A percentile compares a stretch with the other conserved stretches of the same genome.
phyloP scores from a whole-genome alignment of 2,888 invertebrate genomes.

The Idaea straminata region DNA sequence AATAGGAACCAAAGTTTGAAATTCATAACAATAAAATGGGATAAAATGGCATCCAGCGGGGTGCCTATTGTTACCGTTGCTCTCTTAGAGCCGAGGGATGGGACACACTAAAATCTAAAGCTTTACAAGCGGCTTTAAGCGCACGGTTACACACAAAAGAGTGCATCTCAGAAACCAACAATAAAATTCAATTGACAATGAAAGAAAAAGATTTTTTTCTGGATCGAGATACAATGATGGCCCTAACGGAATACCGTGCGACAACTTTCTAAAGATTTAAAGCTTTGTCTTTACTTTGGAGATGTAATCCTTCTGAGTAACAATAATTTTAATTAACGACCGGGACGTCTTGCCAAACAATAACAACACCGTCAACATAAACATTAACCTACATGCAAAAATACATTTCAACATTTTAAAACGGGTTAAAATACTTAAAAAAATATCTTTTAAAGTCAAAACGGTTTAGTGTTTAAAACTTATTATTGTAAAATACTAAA shows the following conservation, averaged over 20 bases:
- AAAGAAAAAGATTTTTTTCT: conserved; percentile 59
- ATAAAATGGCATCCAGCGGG: conserved; percentile 70
- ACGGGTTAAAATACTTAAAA: neutral
- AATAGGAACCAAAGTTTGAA: conserved; percentile 47
- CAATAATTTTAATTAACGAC: neutral
- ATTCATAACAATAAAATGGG: conserved; percentile 63
- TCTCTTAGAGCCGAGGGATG: conserved; percentile 57
- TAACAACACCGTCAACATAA: neutral
- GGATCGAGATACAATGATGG: conserved; percentile 54
- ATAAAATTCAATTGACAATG: conserved; percentile 79
- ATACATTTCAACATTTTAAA: neutral
- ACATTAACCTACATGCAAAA: neutral
- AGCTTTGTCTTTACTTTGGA: conserved; percentile 64
- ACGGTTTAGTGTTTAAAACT: neutral
- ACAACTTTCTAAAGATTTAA: conserved; percentile 69
- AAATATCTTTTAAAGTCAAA: neutral
- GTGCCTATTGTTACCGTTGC: conserved; percentile 66
- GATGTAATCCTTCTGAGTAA: conserved; percentile 49
- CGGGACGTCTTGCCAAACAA: neutral
- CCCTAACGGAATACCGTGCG: conserved; percentile 66
- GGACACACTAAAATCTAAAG: conserved; percentile 46
- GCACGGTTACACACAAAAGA: conserved; percentile 76
- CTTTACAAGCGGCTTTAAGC: conserved; percentile 73
- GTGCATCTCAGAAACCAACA: conserved; percentile 75
- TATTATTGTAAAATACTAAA: neutral